Evolutionary conservation across 2,888 invertebrate genomes (phyloP), one percentile per base, ranked within the genome.

Genomic region (Drosophila nigritarsus): DNA sequence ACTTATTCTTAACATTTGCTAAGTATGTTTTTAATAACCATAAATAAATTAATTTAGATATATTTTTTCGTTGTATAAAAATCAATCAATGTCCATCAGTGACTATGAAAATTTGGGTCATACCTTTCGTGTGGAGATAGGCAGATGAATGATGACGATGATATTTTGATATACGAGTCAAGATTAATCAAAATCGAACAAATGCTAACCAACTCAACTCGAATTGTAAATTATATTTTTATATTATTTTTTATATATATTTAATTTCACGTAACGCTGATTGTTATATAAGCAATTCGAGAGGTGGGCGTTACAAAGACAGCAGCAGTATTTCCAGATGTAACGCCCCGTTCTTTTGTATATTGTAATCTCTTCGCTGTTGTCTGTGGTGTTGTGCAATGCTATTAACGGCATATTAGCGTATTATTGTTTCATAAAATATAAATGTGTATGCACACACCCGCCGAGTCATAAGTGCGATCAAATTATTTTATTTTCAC

Each of bases 1-100:
- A 30, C 15, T 45, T 15, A 24, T 40, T 65, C 32, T 15, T 9
- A 9, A 29, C 13, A 20, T 20, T 36, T 32, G 27, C 3, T 27
- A 27, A 18, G 32, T 29, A 34, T 69, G 24, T 20, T 34, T 50
- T 58, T 49, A 67, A 67, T 53, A 53, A 66, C 30, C 53, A n/a
- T 27, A 11, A 48, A 45, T 53, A 45, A 27, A 27, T 18, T 38
- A 67, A 29, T 38, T 48, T 38, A 38, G 3, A 20, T 36, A 24
- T 18, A n/a, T n/a, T n/a, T 32, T 49, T 40, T 32, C 13, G 29
- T 61, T 40, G 34, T 30, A 24, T n/a, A 20, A 49, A 66, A 42
- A 61, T 77, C 74, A 73, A 82, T 87, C 85, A 89, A 65, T 79
- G 84, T 70, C 89, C 72, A 73, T 80, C 78, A 75, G 30, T 66